Evolutionary conservation across 2,888 invertebrate species (phyloP), one percentile per base, ranked within the genome.

Genomic region (Drosophila fungiperda): DNA sequence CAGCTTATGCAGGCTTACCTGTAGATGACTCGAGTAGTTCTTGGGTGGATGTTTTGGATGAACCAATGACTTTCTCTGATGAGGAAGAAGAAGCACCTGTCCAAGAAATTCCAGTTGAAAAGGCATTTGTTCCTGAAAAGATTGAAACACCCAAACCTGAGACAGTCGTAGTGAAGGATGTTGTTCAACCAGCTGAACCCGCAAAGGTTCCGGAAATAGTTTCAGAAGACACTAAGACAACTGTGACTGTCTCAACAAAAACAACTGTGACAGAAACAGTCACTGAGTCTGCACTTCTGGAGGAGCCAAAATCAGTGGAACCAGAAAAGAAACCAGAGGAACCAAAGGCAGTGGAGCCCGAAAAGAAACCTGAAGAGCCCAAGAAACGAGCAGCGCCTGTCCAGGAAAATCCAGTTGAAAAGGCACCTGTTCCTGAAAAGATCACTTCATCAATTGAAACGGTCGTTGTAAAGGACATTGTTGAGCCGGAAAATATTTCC

Each of bases 31-130:
- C 65, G 0, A 66, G 61, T 23, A 61, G 61, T 67, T 68, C 90
- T 2, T 93, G 92, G 89, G 87, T 93, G 84, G 73, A 87, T 57
- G 85, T 91, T 20, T 54, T 91, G 36, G 93, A 93, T 50, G 92
- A 93, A 62, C 91, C 90, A 42, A 87, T 91, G 68, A 73, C 78
- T 15, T 84, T 92, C 65, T 87, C 91, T 9, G 91, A 90, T 29
- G 90, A 76, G 0, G 71, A 70, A 32, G 76, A 69, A 32, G 78
- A 83, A 17, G 9, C 26, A 61, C 15, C 62, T n/a, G 11, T 42
- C 32, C 54, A 59, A 6, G 55, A 50, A 45, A 20, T 26, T 2
- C 26, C 49, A 3, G 42, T 59, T 15, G 53, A 63, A 20, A 33
- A 36, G 11, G 17, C 29, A 4, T 36, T 48, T 1, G 17, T 12